Evolutionary conservation across 2,888 invertebrate genomes (phyloP).

Genomic region (Clivina fossor): DNA sequence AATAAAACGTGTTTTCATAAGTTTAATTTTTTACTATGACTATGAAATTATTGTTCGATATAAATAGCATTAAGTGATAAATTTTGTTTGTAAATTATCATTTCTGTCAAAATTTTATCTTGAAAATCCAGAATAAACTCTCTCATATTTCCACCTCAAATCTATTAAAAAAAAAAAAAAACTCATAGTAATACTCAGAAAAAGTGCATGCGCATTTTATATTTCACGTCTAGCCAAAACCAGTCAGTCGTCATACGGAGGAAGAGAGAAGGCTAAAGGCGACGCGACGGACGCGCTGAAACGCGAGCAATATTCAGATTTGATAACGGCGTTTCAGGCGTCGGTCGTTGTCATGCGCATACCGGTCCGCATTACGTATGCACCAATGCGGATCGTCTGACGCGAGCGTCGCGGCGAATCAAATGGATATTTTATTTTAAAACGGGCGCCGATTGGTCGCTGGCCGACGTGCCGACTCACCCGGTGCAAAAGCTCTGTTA

Average conservation of each 20-base stretch:
- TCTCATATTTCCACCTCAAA: too few species aligned
- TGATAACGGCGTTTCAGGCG: conserved; percentile 36
- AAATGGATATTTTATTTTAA: conserved; percentile 52
- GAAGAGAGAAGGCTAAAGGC: conserved; percentile 32
- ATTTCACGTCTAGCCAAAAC: conserved; percentile 44
- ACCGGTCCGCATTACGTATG: conserved; percentile 55
- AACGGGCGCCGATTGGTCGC: conserved; percentile 50
- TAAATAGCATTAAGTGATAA: neutral
- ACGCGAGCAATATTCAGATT: conserved; percentile 29
- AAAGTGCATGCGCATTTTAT: conserved; percentile 40
- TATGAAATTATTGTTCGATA: too few species aligned
- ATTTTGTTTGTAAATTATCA: conserved; percentile 6
- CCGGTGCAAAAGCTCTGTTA: too few species aligned
- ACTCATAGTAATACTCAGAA: too few species aligned
- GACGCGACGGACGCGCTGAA: conserved; percentile 12
- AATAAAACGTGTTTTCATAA: too few species aligned
- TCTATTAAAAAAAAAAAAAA: too few species aligned
- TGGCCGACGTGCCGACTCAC: conserved; percentile 45
- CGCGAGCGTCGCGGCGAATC: conserved; percentile 45
- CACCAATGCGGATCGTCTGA: conserved; percentile 51
- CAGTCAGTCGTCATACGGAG: conserved; percentile 41
- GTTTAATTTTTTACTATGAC: too few species aligned
- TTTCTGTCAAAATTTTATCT: too few species aligned
- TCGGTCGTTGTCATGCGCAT: conserved; percentile 50
- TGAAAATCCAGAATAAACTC: too few species aligned